Percentiles rank a stretch among this genome's conserved stretches.
Conservation (phyloP, 2,888 invertebrate genomes). For the Euzetes globulus region DNA sequence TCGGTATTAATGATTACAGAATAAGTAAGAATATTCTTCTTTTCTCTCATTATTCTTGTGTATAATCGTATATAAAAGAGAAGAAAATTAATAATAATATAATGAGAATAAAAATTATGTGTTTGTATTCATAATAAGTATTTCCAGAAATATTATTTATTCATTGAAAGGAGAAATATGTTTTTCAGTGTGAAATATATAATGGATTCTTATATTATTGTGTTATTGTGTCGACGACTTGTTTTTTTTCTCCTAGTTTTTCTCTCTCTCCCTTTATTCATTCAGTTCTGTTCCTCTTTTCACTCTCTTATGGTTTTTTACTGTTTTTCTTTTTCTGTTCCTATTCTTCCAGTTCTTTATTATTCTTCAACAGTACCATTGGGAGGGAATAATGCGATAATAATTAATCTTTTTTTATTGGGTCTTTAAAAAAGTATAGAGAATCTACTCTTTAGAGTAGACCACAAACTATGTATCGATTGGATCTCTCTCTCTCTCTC, state of each 20-base stretch:
- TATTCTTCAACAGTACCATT: neutral
- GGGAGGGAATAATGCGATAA: constrained; percentile 12
- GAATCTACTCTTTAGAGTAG: constrained; percentile 11
- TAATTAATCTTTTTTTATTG: constrained; percentile 27
- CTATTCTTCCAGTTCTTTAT: neutral
- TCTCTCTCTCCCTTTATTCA: neutral
- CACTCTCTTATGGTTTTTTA: neutral
- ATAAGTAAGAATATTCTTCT: neutral
- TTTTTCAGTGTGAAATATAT: neutral
- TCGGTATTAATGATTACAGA: neutral
- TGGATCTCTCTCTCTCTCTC: neutral
- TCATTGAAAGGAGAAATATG: neutral
- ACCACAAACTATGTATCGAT: constrained; percentile 9
- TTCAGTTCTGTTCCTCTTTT: neutral
- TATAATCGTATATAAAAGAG: neutral
- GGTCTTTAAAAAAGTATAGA: neutral
- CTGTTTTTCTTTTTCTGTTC: neutral
- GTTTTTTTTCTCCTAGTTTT: neutral
- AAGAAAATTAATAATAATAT: constrained; percentile 8
- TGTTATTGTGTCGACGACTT: constrained; percentile 3
- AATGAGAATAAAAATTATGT: constrained; percentile 7
- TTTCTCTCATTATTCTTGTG: neutral
- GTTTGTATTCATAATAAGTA: neutral
- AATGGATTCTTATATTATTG: neutral
- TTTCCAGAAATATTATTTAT: neutral